These are phyloP conservation scores for Odobenus rosmarus DNA, from an alignment of 2,113 vertebrate genomes.

Conservation along the genomic window DNA sequence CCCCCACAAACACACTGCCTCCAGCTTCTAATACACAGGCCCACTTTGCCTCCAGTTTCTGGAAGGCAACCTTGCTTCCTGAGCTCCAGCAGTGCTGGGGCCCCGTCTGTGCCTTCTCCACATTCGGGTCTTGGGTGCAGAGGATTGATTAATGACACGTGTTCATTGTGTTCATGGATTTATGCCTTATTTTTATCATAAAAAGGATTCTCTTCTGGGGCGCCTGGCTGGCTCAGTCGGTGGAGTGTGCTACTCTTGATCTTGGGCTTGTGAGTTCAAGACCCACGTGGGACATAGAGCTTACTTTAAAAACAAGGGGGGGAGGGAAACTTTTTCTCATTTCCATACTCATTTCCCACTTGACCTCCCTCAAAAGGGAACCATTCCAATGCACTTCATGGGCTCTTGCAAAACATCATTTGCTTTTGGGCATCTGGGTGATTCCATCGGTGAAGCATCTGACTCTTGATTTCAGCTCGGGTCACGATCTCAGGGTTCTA, in stretches of 20 bases:
- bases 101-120: not conserved
- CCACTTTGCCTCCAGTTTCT: not conserved
- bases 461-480: too few relatives aligned
- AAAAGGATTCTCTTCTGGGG: not conserved
- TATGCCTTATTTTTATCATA: not conserved
- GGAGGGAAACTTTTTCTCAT: not conserved
- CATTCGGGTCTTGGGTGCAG: not conserved
- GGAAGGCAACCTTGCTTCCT: not conserved
- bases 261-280: not conserved
- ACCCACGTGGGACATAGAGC: not conserved
- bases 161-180: not conserved
- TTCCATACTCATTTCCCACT: not conserved
- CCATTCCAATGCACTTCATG: not conserved
- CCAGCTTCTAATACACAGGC: not conserved
- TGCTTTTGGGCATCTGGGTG: not conserved
- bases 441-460: too few relatives aligned
- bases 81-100: not conserved
- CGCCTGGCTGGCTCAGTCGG: too few relatives aligned
- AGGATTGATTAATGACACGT: not conserved
- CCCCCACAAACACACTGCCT: not conserved
- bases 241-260: not conserved
- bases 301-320: not conserved
- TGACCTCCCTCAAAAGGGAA: not conserved
- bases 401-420: constrained; percentile 10
- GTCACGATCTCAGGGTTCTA: too few relatives aligned